Percentiles rank a stretch among this genome's conserved stretches.
Conservation (phyloP, 1,140 invertebrate species). For the Lepidurus couesii region DNA sequence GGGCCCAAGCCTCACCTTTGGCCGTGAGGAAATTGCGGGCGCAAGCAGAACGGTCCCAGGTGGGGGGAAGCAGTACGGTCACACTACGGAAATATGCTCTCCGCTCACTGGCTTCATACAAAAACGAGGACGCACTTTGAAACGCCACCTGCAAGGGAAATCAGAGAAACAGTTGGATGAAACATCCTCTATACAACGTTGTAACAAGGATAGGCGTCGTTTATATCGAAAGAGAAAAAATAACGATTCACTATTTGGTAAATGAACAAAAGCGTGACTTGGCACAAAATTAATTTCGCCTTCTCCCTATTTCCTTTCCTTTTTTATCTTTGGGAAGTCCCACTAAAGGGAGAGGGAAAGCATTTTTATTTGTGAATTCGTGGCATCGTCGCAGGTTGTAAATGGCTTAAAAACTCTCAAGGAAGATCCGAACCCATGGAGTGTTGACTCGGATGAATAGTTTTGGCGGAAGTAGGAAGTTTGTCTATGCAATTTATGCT, state of each 20-base stretch:
- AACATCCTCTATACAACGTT: not conserved
- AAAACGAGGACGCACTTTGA: slow-evolving; percentile 47
- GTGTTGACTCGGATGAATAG: not conserved
- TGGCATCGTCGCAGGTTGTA: too few relatives aligned
- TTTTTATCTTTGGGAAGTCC: too few relatives aligned
- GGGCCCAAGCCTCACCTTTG: slow-evolving; percentile 43
- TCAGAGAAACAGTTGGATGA: slow-evolving; percentile 33
- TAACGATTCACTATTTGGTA: too few relatives aligned
- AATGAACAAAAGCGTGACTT: too few relatives aligned
- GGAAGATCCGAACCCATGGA: not conserved
- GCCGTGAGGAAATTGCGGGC: slow-evolving; percentile 45
- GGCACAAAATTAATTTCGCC: too few relatives aligned
- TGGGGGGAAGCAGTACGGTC: slow-evolving; percentile 51
- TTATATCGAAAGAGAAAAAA: not conserved
- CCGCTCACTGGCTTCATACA: slow-evolving; percentile 52
- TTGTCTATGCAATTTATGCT: not conserved
- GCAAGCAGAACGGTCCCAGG: slow-evolving; percentile 46
- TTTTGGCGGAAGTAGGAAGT: not conserved
- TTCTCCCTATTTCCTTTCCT: too few relatives aligned
- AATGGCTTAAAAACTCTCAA: too few relatives aligned
- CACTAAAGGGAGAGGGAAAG: too few relatives aligned
- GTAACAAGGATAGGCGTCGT: not conserved
- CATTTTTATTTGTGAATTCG: too few relatives aligned
- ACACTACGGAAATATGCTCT: slow-evolving; percentile 50
- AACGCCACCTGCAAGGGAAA: slow-evolving; percentile 48